phyloP scores from a whole-genome alignment of 2,888 invertebrate species.

The Cactoblastis cactorum region DNA sequence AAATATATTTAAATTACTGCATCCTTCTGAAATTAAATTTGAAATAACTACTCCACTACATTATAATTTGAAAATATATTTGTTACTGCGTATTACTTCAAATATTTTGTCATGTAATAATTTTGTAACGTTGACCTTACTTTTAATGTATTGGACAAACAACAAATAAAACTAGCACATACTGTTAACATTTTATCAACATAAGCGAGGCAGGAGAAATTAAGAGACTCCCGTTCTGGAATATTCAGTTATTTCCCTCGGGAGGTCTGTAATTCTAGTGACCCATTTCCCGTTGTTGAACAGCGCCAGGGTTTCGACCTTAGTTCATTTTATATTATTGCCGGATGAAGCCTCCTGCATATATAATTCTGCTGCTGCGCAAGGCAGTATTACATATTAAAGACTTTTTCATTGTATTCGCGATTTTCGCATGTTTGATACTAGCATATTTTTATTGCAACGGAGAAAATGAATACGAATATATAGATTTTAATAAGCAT shows the following conservation, averaged over 20 bases:
- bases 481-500: too few relatives aligned
- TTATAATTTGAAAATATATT: too few relatives aligned
- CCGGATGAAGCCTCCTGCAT: neutral
- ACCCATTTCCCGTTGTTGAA: neutral
- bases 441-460: too few relatives aligned
- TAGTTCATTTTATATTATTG: neutral
- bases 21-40: too few relatives aligned
- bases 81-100: too few relatives aligned
- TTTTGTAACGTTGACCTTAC: too few relatives aligned
- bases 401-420: neutral
- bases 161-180: neutral
- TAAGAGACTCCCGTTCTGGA: neutral
- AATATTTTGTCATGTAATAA: too few relatives aligned
- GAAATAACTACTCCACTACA: too few relatives aligned
- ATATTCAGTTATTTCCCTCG: constrained; percentile 3
- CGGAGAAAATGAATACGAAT: too few relatives aligned
- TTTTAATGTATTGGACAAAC: too few relatives aligned
- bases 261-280: neutral
- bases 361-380: neutral
- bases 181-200: neutral
- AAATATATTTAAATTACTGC: too few relatives aligned
- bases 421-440: neutral
- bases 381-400: neutral
- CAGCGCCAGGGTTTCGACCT: neutral
- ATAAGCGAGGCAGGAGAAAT: neutral